Conservation (phyloP, 2,888 invertebrate genomes). For the Pammene fasciana region DNA sequence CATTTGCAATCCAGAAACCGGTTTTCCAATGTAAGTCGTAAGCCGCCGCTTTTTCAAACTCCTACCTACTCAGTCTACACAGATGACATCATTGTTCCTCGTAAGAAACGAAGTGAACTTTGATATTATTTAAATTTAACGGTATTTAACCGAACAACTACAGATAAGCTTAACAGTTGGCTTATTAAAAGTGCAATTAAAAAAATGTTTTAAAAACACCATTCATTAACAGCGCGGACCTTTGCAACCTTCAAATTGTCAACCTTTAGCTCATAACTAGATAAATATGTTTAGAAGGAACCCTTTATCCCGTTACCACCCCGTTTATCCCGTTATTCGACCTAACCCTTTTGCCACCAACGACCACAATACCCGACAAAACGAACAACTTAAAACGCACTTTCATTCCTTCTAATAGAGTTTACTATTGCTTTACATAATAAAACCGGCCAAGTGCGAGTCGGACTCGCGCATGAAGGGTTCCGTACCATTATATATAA, state of each 20-base stretch:
- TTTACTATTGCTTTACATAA: too few relatives aligned
- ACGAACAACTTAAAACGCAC: too few relatives aligned
- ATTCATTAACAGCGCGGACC: too few relatives aligned
- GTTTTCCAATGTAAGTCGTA: neutral
- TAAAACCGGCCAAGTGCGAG: too few relatives aligned
- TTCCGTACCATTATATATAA: too few relatives aligned
- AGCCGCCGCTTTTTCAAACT: neutral
- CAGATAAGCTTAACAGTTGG: too few relatives aligned
- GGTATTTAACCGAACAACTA: neutral
- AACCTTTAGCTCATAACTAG: conserved; percentile 7
- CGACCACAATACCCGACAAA: neutral
- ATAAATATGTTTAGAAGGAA: conserved; percentile 26
- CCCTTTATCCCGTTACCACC: neutral
- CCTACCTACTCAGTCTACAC: too few relatives aligned
- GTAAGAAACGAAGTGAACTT: neutral
- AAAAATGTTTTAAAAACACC: too few relatives aligned
- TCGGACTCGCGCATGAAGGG: too few relatives aligned
- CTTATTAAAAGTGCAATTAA: too few relatives aligned
- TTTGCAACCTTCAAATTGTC: neutral
- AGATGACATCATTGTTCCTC: conserved; percentile 2
- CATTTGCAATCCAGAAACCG: neutral
- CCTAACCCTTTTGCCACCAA: neutral
- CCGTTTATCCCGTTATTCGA: neutral
- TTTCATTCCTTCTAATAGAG: too few relatives aligned
- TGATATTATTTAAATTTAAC: conserved; percentile 1